phyloP scores from a whole-genome alignment of 2,797 vertebrate genomes.

The Silurus aristotelis region DNA sequence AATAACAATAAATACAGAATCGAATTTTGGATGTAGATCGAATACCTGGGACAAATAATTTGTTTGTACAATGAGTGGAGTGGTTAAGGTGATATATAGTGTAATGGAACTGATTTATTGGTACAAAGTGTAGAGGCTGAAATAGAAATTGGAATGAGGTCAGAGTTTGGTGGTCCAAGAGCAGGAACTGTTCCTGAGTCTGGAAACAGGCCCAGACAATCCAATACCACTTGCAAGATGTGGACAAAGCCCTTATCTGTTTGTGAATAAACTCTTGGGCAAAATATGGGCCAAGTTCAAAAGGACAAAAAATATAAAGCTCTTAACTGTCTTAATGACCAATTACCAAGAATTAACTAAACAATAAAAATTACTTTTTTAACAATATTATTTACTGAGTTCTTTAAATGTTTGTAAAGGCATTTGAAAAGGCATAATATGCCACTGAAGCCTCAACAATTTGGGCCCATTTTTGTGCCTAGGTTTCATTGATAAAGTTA shows the following conservation, averaged over 20 bases:
- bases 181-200: not conserved
- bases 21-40: not conserved
- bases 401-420: too few species aligned
- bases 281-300: too few species aligned
- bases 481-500: not conserved
- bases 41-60: not conserved
- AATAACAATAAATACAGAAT: conserved; percentile 1
- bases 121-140: not conserved
- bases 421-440: too few species aligned
- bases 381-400: too few species aligned
- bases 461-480: too few species aligned
- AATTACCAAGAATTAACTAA: too few species aligned
- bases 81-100: not conserved
- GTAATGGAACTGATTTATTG: not conserved
- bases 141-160: not conserved
- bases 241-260: not conserved
- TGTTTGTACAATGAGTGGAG: not conserved
- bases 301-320: too few species aligned
- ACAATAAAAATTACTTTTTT: too few species aligned
- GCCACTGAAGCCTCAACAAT: too few species aligned
- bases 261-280: not conserved
- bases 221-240: conserved; percentile 1
- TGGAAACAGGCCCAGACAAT: not conserved
- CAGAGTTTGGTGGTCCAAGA: not conserved
- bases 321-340: too few species aligned